Evolutionary conservation across 2,797 vertebrate species (phyloP).

Genomic region (Knipowitschia caucasica): DNA sequence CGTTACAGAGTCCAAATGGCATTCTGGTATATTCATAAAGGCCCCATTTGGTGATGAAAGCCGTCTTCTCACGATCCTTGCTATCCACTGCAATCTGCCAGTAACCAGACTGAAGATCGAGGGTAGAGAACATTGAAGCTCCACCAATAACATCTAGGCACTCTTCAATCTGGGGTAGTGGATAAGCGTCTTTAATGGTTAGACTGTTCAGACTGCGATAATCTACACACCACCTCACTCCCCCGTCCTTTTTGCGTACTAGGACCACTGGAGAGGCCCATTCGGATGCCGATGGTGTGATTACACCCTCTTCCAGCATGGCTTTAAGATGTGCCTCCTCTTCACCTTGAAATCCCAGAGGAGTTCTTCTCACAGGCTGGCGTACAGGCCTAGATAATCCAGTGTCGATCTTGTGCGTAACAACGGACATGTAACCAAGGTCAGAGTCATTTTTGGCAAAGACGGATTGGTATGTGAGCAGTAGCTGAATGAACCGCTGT

Average conservation of each 20-base stretch:
- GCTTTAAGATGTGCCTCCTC: conserved; percentile 23
- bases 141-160: conserved; percentile 16
- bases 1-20: too few species aligned
- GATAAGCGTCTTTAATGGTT: conserved; percentile 19
- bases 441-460: conserved; percentile 7
- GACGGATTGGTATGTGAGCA: conserved; percentile 5
- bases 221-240: conserved; percentile 16
- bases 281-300: conserved; percentile 13
- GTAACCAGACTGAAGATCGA: conserved; percentile 35
- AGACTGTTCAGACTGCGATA: conserved; percentile 10
- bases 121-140: conserved; percentile 31
- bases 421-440: conserved; percentile 14
- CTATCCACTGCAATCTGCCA: conserved; percentile 55
- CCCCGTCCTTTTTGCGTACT: conserved; percentile 20
- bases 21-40: conserved; percentile 48
- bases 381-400: neutral
- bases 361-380: conserved; percentile 16
- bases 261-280: conserved; percentile 17
- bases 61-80: conserved; percentile 52
- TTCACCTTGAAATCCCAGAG: conserved; percentile 21
- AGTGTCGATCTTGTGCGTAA: conserved; percentile 16
- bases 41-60: conserved; percentile 15
- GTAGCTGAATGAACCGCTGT: conserved; percentile 3
- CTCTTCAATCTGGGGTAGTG: conserved; percentile 13
- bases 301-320: conserved; percentile 18